Evolutionary conservation across 2,797 vertebrate species (phyloP), one percentile per base, ranked within the genome.

Genomic region (Ctenopoma kingsleyae): DNA sequence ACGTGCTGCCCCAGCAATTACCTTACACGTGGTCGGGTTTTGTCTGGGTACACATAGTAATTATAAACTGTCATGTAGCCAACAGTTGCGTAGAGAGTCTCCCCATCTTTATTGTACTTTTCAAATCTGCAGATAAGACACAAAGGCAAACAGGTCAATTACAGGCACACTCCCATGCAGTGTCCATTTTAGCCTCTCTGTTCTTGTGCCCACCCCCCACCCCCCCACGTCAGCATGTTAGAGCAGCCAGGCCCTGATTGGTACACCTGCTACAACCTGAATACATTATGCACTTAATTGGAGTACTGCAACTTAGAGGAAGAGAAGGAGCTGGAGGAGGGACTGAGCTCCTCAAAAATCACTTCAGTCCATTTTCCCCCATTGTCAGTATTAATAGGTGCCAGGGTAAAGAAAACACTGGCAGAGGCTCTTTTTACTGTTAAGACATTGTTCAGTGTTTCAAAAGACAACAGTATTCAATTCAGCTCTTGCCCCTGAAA

Each of bases 41-140:
- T 99, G 97, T 99, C 97, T 97, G 98, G 98, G 92, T 98, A 99
- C 94, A 99, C 97, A 93, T 99, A 98, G 97, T 99, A 99, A 99
- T 99, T 99, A 98, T 99, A 99, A 96, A 99, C 97, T 96, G 97
- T 99, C 97, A 99, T 98, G 96, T 99, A 99, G 97, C 97, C 97
- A 94, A 98, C 97, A 87, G 96, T 98, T 89, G 97, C 98, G 93
- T 97, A 99, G 96, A 98, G 97, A 80, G 97, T 97, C 94, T 97
- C 97, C 95, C 97, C 98, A 86, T 99, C 97, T 96, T 99, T 98
- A 97, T 98, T 98, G 97, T 98, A 99, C 96, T 99, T 98, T 96
- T 99, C 97, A 96, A 99, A 99, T 96, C 98, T 99, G 97, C 94
- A 96, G 96, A 97, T 95, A 95, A 97, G 97, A 97, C 96, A 98